Base-by-base conservation (phyloP, 2,888 invertebrate species). In the Adelphocoris suturalis region DNA sequence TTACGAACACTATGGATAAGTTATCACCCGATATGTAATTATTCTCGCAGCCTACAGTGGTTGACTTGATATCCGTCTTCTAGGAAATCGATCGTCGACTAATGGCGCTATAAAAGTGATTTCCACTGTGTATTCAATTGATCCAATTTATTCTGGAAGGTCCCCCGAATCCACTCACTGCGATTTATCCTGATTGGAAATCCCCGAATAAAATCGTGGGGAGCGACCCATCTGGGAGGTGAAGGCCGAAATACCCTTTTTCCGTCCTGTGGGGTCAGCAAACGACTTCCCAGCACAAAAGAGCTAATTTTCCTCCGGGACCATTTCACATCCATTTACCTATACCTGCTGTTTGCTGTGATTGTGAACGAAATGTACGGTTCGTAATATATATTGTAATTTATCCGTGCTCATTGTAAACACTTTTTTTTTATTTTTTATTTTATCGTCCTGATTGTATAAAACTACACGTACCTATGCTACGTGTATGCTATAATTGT, bases 241-340 rank as follows among this genome's bases (percentile, higher is more conserved):
- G 61, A 23, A 19, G 23, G 68, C 5, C 23, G 68, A 27, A 57
- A 68, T 68, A 23, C 68, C 13, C 68, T 68, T 23, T 68, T 68
- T 23, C 68, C 68, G 68, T 23, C 68, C 68, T n/a, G 68, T 23
- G 68, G 68, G 68, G 68, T 68, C 68, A 68, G 68, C 68, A 68
- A 68, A 68, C 68, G 68, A 27, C 68, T 68, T 68, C 68, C 68
- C 5, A 4, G 9, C 68, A 68, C 68, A 68, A 68, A 37, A 68
- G 23, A 68, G 68, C 68, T 68, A 68, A 68, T 23, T 23, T 19
- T 68, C 68, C 23, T 12, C 68, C 23, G 4, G 23, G 0, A 68
- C 68, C 23, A 23, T 68, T 23, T 23, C 11, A 68, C 23, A 23
- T 11, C 12, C 61, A 37, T 37, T 4, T 61, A 19, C 16, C 9